Conservation (phyloP, 2,113 vertebrate species). For the Rhinopomastus cyanomelas region DNA sequence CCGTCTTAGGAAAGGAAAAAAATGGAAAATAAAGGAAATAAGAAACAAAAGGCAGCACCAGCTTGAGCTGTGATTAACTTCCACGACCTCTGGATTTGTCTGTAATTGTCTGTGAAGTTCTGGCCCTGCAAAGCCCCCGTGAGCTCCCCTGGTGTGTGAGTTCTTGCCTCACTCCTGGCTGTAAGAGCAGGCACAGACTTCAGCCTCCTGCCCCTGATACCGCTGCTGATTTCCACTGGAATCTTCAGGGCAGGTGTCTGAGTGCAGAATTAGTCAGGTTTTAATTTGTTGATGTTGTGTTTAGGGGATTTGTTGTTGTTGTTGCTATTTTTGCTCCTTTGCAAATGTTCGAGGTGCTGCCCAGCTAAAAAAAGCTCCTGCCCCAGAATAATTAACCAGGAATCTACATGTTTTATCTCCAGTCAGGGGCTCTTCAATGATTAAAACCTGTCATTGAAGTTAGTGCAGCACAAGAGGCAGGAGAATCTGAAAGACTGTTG, state of each 20-base stretch:
- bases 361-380: constrained; percentile 13
- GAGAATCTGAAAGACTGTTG: not conserved
- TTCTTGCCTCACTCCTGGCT: too few relatives aligned
- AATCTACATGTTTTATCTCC: not conserved
- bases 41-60: not conserved
- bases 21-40: accelerated
- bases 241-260: not conserved
- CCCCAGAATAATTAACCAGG: not conserved
- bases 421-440: not conserved
- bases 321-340: constrained; percentile 15
- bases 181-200: too few relatives aligned
- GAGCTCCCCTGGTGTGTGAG: accelerated
- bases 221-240: not conserved
- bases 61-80: not conserved
- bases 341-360: not conserved
- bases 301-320: not conserved
- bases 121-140: not conserved
- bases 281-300: not conserved
- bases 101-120: not conserved
- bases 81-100: not conserved
- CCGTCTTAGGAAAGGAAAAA: not conserved
- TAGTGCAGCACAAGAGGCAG: not conserved
- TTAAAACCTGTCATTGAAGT: not conserved
- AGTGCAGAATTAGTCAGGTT: not conserved
- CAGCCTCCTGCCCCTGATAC: accelerated